Base-by-base conservation (phyloP, 2,113 vertebrate species). In the Semnopithecus entellus region DNA sequence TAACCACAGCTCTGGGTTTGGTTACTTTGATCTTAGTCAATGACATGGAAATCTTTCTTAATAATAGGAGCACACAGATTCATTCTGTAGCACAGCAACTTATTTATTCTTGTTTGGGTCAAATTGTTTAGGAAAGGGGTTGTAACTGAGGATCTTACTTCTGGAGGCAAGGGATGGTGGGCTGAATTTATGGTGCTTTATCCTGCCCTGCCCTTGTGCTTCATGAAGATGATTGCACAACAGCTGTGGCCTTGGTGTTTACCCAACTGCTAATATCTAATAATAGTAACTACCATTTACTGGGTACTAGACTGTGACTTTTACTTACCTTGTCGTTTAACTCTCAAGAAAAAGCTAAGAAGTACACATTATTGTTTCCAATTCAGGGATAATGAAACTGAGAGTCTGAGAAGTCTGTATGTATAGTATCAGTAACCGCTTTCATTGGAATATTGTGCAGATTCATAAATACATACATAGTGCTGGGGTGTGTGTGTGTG, bases 1-100 rank as follows among this genome's bases (percentile, higher is more conserved):
- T 79, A 72, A 73, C 40, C 59, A 80, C 48, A 59, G 81, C 27
- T 92, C 64, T 85, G 83, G 75, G 16, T 90, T 80, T 80, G 27
- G 16, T 94, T 85, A 52, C 81, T 98, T 96, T 96, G 90, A 92
- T 95, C 70, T 66, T 64, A 50, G 17, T 30, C 93, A 90, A 57
- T 92, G 85, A 94, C 76, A 80, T 95, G 81, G 76, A 96, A 96
- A 84, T 95, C 22, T 43, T 48, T 68, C 52, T 89, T 75, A 76
- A 55, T 92, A 94, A 83, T 72, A 82, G 81, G 72, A 78, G 11
- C 30, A 25, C 79, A 76, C 22, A 22, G 68, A 89, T 86, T 93
- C 11, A 8, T 78, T 76, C 45, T 85, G 16, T 91, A 84, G 64
- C 38, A 50, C 6, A 3, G n/a, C 61, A 91, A 93, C 76, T 85